Evolutionary conservation across 2,888 invertebrate species (phyloP), one percentile per base, ranked within the genome.

Genomic region (Aporophyla nigra): DNA sequence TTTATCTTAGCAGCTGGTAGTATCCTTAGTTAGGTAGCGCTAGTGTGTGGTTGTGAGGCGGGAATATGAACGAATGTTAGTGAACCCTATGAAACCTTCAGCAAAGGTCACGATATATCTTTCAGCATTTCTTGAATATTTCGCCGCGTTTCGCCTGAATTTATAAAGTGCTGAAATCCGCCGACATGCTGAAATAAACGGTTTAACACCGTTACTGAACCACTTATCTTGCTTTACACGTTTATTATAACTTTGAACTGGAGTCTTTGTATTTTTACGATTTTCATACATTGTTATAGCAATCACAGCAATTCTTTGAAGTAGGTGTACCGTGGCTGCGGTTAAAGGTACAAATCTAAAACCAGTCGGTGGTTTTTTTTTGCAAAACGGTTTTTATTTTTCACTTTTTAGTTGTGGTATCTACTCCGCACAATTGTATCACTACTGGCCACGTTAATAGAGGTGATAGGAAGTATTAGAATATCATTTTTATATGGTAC

Each of bases 101-200:
- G 51, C 27, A 27, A 78, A 77, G 66, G 76, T 75, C 68, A 27
- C 72, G 16, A 86, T 84, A 56, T 76, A 84, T 86, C 74, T 81
- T 78, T 81, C 61, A 76, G 76, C 62, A 63, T 71, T 80, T 72
- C 70, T 82, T 71, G 85, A 76, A 80, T 84, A 84, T 80, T 84
- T 56, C 59, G 61, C 71, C 46, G 54, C 67, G 33, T 58, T 76
- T 63, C 21, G 40, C 61, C 12, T 84, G 82, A 83, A 83, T 84
- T 68, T 71, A 54, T 73, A 73, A 82, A 75, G 67, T 73, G 67
- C 51, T 76, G 69, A 56, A 84, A 69, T 70, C 54, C 62, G 56
- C 51, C 40, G 58, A 58, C 40, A 46, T 27, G 59, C 76, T 61
- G 6, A 54, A 80, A 72, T 82, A 80, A 80, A 84, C 70, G 59